Evolutionary conservation across 2,888 invertebrate species (phyloP), one percentile per base, ranked within the genome.

Genomic region (Synergus umbraculus): DNA sequence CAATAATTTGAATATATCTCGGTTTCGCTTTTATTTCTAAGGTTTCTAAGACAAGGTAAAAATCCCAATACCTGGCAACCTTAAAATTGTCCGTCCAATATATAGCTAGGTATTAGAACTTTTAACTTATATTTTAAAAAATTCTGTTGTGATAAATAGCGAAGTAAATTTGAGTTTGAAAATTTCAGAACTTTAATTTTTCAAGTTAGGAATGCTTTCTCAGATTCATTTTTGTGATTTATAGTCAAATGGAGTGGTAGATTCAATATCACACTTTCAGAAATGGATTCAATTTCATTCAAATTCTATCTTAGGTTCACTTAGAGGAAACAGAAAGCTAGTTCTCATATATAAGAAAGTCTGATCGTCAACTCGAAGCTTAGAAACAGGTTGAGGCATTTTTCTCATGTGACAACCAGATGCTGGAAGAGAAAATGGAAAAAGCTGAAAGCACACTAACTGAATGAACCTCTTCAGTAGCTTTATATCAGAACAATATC

Each of bases 251-350:
- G 29, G 54, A 73, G 7, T 37, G 54, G 49, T 22, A 73, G n/a
- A n/a, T 73, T 73, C 73, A n/a, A 49, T 37, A 29, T 73, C 15
- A 54, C n/a, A 73, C 43, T 66, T 66, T 13, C 66, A 43, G 37
- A 54, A 37, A 73, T 54, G 29, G 49, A 73, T 73, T 73, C 54
- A 73, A 73, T 73, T 49, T 73, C 37, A 73, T 73, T 49, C 37
- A 73, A 54, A 73, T 73, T 49, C 73, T 29, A 73, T 73, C 37
- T 73, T 29, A 73, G 22, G 12, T 60, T 60, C 22, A 60, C 60
- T 60, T 22, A 22, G 1, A 60, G 22, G 10, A 12, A 22, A 60
- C 49, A 37, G 29, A 54, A 73, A 54, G 29, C 54, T 15, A 73
- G 49, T 54, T 73, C 8, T 15, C 73, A n/a, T 49, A n/a, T 73